phyloP scores from a whole-genome alignment of 2,888 invertebrate genomes.

The Diabrotica balteata region DNA sequence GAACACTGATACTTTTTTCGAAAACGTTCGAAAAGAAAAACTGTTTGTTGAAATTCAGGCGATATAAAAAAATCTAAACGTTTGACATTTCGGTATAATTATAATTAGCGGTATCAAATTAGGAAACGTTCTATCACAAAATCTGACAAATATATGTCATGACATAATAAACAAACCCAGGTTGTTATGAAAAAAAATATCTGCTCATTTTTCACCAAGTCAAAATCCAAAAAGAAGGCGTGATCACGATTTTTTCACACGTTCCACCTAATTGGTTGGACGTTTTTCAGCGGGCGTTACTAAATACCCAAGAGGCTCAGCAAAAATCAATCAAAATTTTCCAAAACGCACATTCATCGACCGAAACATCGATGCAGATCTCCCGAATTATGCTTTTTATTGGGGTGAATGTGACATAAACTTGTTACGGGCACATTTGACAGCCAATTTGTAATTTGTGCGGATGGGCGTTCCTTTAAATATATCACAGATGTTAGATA shows the following conservation, averaged over 20 bases:
- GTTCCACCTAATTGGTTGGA: constrained; percentile 21
- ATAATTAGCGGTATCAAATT: no score
- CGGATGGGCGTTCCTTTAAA: constrained; percentile 30
- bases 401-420: constrained; percentile 28
- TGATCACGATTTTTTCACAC: constrained; percentile 2
- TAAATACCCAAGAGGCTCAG: constrained; percentile 6
- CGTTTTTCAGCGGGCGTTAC: constrained; percentile 15
- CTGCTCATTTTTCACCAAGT: background rate
- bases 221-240: constrained; percentile 9
- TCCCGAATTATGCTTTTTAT: constrained; percentile 7
- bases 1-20: no score
- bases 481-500: constrained; percentile 31
- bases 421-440: constrained; percentile 27
- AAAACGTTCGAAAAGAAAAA: no score
- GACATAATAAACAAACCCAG: no score
- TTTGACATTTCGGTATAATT: no score
- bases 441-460: constrained; percentile 32
- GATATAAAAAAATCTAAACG: no score
- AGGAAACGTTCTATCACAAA: no score
- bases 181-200: no score
- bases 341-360: constrained; percentile 1
- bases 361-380: constrained; percentile 5
- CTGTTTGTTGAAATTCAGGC: no score
- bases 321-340: constrained; percentile 16
- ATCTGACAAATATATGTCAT: no score